A percentile compares a stretch with the other conserved stretches of the same genome.
phyloP scores from a whole-genome alignment of 2,888 invertebrate species.

The Amphimallon solstitiale region DNA sequence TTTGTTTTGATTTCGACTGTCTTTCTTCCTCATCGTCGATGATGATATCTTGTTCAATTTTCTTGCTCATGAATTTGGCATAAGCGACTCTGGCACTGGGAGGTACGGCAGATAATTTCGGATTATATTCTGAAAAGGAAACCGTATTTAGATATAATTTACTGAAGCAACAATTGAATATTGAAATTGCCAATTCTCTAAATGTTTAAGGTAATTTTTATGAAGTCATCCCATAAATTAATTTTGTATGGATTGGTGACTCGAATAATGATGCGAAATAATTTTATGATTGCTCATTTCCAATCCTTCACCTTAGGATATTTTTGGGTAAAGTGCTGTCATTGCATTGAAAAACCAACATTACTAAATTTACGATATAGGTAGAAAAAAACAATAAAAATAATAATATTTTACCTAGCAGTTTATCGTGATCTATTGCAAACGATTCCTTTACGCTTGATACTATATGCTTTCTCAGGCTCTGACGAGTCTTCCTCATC shows the following conservation, averaged over 20 bases:
- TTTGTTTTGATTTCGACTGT: not conserved
- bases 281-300: no score
- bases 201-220: no score
- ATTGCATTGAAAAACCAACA: no score
- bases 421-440: constrained; percentile 77
- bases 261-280: no score
- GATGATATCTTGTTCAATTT: constrained; percentile 69
- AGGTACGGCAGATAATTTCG: constrained; percentile 78
- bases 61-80: constrained; percentile 86
- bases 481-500: constrained; percentile 73
- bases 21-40: constrained; percentile 55
- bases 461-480: constrained; percentile 77
- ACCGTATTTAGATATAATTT: no score
- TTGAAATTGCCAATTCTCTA: not conserved
- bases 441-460: constrained; percentile 71
- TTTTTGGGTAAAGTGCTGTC: no score
- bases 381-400: no score
- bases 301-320: no score
- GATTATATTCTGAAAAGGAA: constrained; percentile 79
- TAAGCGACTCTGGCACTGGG: constrained; percentile 85
- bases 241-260: no score
- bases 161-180: not conserved
- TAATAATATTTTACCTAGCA: constrained; percentile 71
- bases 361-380: no score
- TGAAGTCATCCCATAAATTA: no score